phyloP scores from a whole-genome alignment of 1,140 invertebrate species.

The Anagrus nilaparvatae region DNA sequence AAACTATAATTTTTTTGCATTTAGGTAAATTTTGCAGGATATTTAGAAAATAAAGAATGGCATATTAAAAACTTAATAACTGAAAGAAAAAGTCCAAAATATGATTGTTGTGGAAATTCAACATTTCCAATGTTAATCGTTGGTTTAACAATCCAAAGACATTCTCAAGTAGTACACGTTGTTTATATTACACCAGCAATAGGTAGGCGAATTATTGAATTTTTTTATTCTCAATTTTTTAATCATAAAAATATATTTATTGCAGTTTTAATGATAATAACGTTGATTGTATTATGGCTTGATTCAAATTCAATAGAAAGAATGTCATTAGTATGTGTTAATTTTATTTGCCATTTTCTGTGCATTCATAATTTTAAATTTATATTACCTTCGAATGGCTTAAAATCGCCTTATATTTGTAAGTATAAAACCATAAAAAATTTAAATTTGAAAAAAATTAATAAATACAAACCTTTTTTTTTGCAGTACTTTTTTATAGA shows the following conservation, averaged over 20 bases:
- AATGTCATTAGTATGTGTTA: constrained; percentile 35
- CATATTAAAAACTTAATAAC: constrained; percentile 13
- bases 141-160: constrained; percentile 37
- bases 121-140: constrained; percentile 40
- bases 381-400: constrained; percentile 35
- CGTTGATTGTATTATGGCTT: constrained; percentile 38
- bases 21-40: too few species aligned
- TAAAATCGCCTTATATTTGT: too few species aligned
- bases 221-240: not conserved
- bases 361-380: constrained; percentile 36
- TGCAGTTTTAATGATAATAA: constrained; percentile 38
- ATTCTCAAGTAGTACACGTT: constrained; percentile 29
- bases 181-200: constrained; percentile 39
- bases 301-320: constrained; percentile 36
- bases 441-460: constrained; percentile 21
- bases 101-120: constrained; percentile 35
- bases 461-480: constrained; percentile 1
- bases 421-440: too few species aligned
- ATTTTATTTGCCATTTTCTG: constrained; percentile 40
- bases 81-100: constrained; percentile 22
- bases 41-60: constrained; percentile 16
- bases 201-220: constrained; percentile 28
- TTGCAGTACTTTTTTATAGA: constrained; percentile 35
- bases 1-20: not conserved
- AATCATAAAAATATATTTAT: not conserved